phyloP scores from a whole-genome alignment of 2,888 invertebrate genomes.

The Xanthia icteritia region DNA sequence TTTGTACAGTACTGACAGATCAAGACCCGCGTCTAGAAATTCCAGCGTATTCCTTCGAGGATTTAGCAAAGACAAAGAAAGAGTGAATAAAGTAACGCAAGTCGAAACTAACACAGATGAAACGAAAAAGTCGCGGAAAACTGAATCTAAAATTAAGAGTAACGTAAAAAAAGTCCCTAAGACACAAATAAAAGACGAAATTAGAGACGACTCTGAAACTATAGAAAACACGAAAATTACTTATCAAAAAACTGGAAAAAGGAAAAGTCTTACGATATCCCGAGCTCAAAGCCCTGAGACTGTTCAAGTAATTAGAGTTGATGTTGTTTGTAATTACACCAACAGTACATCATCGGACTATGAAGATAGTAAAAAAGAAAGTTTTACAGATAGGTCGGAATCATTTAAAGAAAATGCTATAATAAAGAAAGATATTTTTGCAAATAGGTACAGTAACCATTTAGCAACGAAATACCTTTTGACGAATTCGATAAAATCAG shows the following conservation, averaged over 20 bases:
- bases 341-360: slow-evolving; percentile 72
- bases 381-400: slow-evolving; percentile 45
- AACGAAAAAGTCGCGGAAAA: slow-evolving; percentile 68
- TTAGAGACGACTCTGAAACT: slow-evolving; percentile 60
- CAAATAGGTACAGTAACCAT: slow-evolving; percentile 79
- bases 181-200: slow-evolving; percentile 60
- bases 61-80: slow-evolving; percentile 68
- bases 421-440: slow-evolving; percentile 74
- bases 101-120: slow-evolving; percentile 68
- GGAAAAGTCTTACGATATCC: slow-evolving; percentile 87
- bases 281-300: slow-evolving; percentile 87
- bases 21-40: slow-evolving; percentile 81
- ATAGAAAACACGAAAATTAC: slow-evolving; percentile 78
- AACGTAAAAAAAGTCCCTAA: slow-evolving; percentile 58
- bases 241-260: slow-evolving; percentile 80
- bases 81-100: slow-evolving; percentile 78
- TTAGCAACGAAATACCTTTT: slow-evolving; percentile 83
- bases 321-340: slow-evolving; percentile 84
- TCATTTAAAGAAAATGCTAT: slow-evolving; percentile 67
- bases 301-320: slow-evolving; percentile 87
- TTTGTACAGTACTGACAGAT: slow-evolving; percentile 77
- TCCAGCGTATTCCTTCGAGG: slow-evolving; percentile 78
- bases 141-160: slow-evolving; percentile 66
- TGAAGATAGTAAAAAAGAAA: slow-evolving; percentile 72
- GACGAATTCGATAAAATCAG: slow-evolving; percentile 83